phyloP scores from a whole-genome alignment of 2,797 vertebrate genomes.

The Rhinogobio ventralis region DNA sequence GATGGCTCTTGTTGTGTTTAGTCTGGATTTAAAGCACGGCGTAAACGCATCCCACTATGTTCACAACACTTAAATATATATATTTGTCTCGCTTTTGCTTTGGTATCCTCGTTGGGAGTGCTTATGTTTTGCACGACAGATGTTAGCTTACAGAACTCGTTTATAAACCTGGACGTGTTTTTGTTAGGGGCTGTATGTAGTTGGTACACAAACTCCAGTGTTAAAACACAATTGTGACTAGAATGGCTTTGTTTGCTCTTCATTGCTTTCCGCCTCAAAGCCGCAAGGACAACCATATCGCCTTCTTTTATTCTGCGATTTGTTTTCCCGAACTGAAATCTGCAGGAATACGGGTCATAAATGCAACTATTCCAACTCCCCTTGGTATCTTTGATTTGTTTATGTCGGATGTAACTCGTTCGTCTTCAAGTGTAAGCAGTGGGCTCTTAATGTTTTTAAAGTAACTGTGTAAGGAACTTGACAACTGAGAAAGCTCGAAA shows the following conservation, averaged over 20 bases:
- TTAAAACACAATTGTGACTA: conserved; percentile 59
- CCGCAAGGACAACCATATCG: conserved; percentile 74
- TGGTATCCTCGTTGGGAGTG: background rate
- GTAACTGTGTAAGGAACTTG: background rate
- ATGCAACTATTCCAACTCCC: conserved; percentile 16
- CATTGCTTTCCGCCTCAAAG: conserved; percentile 65
- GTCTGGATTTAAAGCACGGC: background rate
- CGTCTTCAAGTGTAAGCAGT: background rate
- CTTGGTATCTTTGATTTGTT: conserved; percentile 10
- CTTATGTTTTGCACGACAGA: background rate
- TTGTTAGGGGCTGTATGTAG: background rate
- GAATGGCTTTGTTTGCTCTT: conserved; percentile 75
- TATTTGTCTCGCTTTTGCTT: background rate
- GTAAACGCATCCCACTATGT: background rate
- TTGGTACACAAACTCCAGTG: conserved; percentile 55
- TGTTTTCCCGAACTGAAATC: conserved; percentile 71
- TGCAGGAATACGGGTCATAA: background rate
- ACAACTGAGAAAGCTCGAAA: conserved; percentile 5
- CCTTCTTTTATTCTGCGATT: conserved; percentile 73
- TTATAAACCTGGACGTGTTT: conserved; percentile 5
- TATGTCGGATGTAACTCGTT: background rate
- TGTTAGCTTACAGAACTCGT: background rate
- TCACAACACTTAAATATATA: background rate
- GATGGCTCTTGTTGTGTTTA: conserved; percentile 34
- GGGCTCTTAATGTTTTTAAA: conserved; percentile 8